phyloP scores from a whole-genome alignment of 2,113 vertebrate genomes.

The Cacatua alba region DNA sequence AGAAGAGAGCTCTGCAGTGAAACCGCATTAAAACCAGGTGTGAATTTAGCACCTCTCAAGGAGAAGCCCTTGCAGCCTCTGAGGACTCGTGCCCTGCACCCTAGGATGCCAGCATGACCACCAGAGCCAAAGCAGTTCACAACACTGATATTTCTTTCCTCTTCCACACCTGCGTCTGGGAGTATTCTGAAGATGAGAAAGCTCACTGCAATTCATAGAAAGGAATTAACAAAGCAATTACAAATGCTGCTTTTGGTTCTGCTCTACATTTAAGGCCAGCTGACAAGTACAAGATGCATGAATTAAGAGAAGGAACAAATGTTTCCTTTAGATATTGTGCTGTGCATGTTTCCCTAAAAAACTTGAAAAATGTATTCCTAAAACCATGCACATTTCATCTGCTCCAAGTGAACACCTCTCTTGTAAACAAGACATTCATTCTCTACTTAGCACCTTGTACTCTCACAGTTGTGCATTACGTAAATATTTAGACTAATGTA shows the following conservation, averaged over 20 bases:
- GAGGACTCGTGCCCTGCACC: neutral
- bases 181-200: neutral
- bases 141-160: neutral
- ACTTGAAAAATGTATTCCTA: neutral
- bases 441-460: neutral
- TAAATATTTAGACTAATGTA: slow-evolving; percentile 51
- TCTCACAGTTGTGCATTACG: neutral
- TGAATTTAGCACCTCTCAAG: neutral
- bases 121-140: neutral
- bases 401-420: neutral
- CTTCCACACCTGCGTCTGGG: neutral
- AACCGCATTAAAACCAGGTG: neutral
- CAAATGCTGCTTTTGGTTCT: neutral
- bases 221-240: neutral
- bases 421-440: neutral
- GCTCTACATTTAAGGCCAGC: neutral
- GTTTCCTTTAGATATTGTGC: neutral
- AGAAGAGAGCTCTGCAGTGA: neutral
- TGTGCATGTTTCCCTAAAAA: neutral
- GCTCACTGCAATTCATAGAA: neutral
- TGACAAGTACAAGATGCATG: neutral
- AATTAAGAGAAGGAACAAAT: slow-evolving; percentile 1
- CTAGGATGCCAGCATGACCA: too few relatives aligned
- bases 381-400: neutral
- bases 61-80: neutral